These are phyloP conservation scores for Drosophila peninsularis DNA, from an alignment of 2,888 invertebrate genomes.

Conservation along the genomic window DNA sequence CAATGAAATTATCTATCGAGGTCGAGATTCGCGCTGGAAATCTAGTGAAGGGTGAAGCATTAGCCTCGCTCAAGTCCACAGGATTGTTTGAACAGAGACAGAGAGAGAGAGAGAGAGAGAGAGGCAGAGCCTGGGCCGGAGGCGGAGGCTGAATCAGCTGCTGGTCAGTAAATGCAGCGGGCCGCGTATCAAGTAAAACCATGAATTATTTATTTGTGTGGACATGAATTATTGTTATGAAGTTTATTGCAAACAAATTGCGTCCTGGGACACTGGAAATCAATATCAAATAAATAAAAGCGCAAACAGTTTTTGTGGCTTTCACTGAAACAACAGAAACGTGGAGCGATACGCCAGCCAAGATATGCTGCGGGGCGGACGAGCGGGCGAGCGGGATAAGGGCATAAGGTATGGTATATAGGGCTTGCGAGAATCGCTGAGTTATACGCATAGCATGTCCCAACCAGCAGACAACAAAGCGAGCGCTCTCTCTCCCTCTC, in stretches of 20 bases:
- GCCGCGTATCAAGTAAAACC: slow-evolving; percentile 53
- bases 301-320: slow-evolving; percentile 80
- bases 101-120: background rate
- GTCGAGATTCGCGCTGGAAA: slow-evolving; percentile 29
- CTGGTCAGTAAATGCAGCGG: slow-evolving; percentile 32
- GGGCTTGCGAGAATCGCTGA: slow-evolving; percentile 47
- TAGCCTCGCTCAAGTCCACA: slow-evolving; percentile 30
- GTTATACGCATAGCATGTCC: slow-evolving; percentile 59
- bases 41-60: slow-evolving; percentile 40
- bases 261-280: slow-evolving; percentile 81
- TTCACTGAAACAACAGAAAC: slow-evolving; percentile 65
- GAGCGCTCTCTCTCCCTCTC: background rate
- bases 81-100: slow-evolving; percentile 3
- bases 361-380: slow-evolving; percentile 48
- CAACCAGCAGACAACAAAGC: slow-evolving; percentile 63
- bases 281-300: slow-evolving; percentile 81
- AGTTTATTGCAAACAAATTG: slow-evolving; percentile 82
- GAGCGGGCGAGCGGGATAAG: background rate
- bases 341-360: slow-evolving; percentile 53
- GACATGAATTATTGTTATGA: slow-evolving; percentile 82
- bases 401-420: slow-evolving; percentile 8
- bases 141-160: slow-evolving; percentile 9
- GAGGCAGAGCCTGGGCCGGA: background rate
- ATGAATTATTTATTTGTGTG: slow-evolving; percentile 81
- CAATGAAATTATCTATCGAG: slow-evolving; percentile 54